phyloP scores from a whole-genome alignment of 2,888 invertebrate genomes.

The Gerosis bhagava region DNA sequence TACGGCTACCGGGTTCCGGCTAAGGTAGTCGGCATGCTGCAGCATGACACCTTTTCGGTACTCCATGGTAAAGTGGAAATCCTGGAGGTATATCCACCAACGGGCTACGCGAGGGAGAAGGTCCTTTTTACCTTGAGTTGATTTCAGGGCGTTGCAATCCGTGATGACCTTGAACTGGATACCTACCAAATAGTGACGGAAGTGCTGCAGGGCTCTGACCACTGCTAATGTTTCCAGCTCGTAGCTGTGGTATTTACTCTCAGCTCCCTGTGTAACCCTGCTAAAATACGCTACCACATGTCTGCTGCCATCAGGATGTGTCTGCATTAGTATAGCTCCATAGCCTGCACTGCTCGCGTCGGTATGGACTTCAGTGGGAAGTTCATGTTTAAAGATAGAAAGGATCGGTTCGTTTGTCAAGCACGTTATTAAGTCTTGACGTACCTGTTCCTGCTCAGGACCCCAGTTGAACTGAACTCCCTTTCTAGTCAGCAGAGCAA shows the following conservation, averaged over 20 bases:
- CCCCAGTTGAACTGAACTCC: neutral
- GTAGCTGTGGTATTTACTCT: neutral
- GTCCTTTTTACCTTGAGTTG: slow-evolving; percentile 37
- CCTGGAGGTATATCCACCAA: slow-evolving; percentile 42
- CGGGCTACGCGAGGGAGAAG: slow-evolving; percentile 39
- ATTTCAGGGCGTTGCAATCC: slow-evolving; percentile 32
- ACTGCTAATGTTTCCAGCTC: neutral
- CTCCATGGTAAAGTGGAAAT: slow-evolving; percentile 31
- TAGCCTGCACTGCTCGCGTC: neutral
- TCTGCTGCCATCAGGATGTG: neutral
- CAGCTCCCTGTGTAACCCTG: neutral
- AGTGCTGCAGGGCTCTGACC: neutral
- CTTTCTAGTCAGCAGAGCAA: neutral
- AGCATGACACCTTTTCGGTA: slow-evolving; percentile 25
- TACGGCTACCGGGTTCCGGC: no score
- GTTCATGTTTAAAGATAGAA: neutral
- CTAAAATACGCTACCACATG: no score
- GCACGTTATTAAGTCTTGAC: neutral
- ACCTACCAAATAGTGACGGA: neutral
- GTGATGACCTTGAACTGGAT: neutral
- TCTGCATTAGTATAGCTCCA: neutral
- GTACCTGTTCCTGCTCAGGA: neutral
- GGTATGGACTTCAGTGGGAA: neutral
- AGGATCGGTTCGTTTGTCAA: neutral
- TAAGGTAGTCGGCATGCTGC: slow-evolving; percentile 13